Evolutionary conservation across 2,113 vertebrate genomes (phyloP).

Genomic region (Catharus minimus): DNA sequence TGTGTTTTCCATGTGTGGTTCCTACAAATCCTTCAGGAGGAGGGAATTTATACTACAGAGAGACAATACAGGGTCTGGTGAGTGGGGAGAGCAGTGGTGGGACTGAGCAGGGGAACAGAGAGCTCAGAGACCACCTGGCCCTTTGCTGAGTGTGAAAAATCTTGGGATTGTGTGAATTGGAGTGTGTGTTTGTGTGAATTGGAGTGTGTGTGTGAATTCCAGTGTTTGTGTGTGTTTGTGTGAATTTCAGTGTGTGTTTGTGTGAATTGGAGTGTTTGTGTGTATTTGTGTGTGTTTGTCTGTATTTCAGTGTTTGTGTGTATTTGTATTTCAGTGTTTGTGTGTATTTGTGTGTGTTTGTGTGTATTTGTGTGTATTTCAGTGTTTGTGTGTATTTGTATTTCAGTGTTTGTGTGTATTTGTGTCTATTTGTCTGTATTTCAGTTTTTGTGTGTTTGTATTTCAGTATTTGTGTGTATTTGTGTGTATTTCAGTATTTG

Average conservation of each 20-base stretch:
- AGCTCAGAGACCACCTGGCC: not conserved
- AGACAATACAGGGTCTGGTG: not conserved
- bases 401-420: fast-evolving
- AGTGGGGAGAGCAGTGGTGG: not conserved
- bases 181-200: fast-evolving
- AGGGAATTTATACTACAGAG: fast-evolving
- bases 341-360: no score
- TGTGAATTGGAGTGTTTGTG: fast-evolving
- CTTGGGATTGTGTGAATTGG: fast-evolving
- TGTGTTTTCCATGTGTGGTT: not conserved
- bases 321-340: not conserved
- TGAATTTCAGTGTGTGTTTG: not conserved
- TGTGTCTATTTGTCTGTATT: no score
- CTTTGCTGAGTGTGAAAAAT: fast-evolving
- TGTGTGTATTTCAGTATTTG: no score
- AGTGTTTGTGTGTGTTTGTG: no score
- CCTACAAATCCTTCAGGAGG: not conserved
- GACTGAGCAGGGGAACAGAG: not conserved
- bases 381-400: no score
- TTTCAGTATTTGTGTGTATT: fast-evolving
- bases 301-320: not conserved
- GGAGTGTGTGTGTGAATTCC: no score
- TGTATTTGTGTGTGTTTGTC: no score
- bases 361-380: not conserved
- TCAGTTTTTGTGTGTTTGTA: not conserved